A percentile compares a stretch with the other conserved stretches of the same genome.
Evolutionary conservation across 92 coral and sea anemone species (phyloP).

Genomic region (Heliopora coerulea): DNA sequence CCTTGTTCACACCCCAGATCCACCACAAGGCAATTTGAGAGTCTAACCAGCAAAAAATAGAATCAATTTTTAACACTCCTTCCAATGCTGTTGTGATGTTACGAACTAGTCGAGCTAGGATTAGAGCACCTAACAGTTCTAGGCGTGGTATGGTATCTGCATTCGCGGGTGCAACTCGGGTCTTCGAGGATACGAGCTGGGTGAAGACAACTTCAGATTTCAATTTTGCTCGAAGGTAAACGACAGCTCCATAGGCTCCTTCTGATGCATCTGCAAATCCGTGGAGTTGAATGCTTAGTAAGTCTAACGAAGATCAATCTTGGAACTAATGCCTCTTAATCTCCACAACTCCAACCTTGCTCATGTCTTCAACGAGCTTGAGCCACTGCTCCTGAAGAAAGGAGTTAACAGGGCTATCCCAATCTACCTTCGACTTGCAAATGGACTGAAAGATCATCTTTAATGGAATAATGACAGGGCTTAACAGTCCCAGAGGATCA

Average conservation of each 20-base stretch:
- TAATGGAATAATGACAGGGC: conserved; percentile 45
- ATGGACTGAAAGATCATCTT: conserved; percentile 54
- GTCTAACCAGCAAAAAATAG: conserved; percentile 53
- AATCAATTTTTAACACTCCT: conserved; percentile 39
- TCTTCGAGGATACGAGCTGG: conserved; percentile 32
- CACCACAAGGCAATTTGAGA: conserved; percentile 55
- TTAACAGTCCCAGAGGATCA: conserved; percentile 55
- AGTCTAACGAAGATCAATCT: conserved; percentile 8
- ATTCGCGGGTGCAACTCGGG: conserved; percentile 46
- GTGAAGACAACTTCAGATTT: conserved; percentile 38
- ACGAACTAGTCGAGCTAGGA: conserved; percentile 52
- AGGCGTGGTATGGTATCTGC: conserved; percentile 49
- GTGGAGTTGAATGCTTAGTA: conserved; percentile 40
- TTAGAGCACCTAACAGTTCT: conserved; percentile 45
- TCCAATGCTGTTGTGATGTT: conserved; percentile 39
- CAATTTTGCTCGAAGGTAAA: conserved; percentile 47
- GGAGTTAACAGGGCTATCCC: conserved; percentile 48
- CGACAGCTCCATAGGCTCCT: conserved; percentile 60
- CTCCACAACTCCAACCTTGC: conserved; percentile 9
- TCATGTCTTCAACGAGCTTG: conserved; percentile 39
- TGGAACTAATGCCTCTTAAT: conserved; percentile 45
- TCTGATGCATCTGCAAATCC: conserved; percentile 62
- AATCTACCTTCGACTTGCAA: conserved; percentile 44
- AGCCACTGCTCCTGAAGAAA: conserved; percentile 37
- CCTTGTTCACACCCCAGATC: conserved; percentile 52